Percentiles rank a stretch among this genome's conserved stretches.
phyloP scores from a whole-genome alignment of 2,113 vertebrate genomes.

The Oxygymnocypris stewartii region DNA sequence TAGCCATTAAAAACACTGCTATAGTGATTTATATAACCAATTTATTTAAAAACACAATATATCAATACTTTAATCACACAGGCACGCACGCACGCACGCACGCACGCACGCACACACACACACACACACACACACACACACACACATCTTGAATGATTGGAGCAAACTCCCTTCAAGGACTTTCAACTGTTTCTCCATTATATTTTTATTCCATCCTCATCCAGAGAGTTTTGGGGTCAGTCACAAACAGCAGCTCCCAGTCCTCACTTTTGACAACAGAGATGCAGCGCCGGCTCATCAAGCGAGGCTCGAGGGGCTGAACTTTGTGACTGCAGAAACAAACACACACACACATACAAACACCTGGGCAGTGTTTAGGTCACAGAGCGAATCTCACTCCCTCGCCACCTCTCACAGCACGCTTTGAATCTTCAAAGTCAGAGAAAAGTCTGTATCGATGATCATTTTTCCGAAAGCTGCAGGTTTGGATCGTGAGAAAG shows the following conservation, averaged over 20 bases:
- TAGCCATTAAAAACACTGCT: conserved; percentile 66
- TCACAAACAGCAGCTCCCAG: conserved; percentile 27
- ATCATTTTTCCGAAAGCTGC: conserved; percentile 50
- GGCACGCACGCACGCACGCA: too few species aligned
- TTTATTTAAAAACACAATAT: conserved; percentile 75
- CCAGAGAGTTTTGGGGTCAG: conserved; percentile 20
- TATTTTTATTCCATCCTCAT: conserved; percentile 33
- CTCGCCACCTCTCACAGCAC: neutral
- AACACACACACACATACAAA: conserved; percentile 4
- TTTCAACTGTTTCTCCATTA: conserved; percentile 16
- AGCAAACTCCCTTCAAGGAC: conserved; percentile 20
- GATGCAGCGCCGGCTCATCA: conserved; percentile 5
- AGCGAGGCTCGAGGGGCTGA: conserved; percentile 33
- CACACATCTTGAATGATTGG: conserved; percentile 1
- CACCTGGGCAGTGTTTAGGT: conserved; percentile 12
- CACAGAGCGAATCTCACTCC: conserved; percentile 2
- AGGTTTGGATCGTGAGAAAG: conserved; percentile 47
- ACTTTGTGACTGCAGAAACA: conserved; percentile 9
- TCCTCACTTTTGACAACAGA: conserved; percentile 39
- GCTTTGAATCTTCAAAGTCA: conserved; percentile 70
- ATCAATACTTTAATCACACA: conserved; percentile 57
- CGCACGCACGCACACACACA: too few species aligned
- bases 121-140: conserved; percentile 29
- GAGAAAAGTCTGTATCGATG: conserved; percentile 60
- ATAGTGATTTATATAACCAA: conserved; percentile 78